Base-by-base conservation (phyloP, 2,797 vertebrate genomes). In the Spinibarbus caldwelli region DNA sequence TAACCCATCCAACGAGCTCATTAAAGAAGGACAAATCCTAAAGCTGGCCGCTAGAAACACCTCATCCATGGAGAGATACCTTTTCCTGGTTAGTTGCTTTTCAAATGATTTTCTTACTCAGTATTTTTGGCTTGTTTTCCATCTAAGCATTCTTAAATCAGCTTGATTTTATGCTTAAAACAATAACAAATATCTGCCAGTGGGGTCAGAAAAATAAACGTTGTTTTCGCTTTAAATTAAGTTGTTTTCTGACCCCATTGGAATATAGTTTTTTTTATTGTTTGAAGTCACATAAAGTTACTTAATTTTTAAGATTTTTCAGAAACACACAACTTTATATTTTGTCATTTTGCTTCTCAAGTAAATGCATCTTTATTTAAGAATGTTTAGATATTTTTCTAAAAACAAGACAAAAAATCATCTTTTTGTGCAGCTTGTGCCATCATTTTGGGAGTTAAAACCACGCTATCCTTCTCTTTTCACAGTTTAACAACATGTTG, bases 401-500 rank as follows among this genome's bases (percentile, higher is more conserved):
- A 31, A 64, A 62, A 29, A 5, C 26, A 29, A 5, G 26, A 11
- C 54, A n/a, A 38, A n/a, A n/a, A n/a, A n/a, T n/a, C n/a, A 38
- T 0, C 5, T 36, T 6, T 6, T 1, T 1, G 10, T 10, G 26
- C 36, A n/a, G 12, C 1, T 2, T 15, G n/a, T 6, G 2, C 14
- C 23, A 4, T 38, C 38, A 26, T n/a, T 15, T n/a, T 49, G 41
- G 19, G 17, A 57, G 47, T 45, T 54, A 0, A 38, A 76, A 54
- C 49, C 31, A 36, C 0, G 0, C 1, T 9, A 5, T 49, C 0
- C 6, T 85, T 72, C 86, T 59, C 71, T 89, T 9, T 31, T 34
- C 6, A 15, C 93, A 97, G 97, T 98, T 98, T 92, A 98, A 97
- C 95, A 97, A 97, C 93, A 96, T 97, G 90, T 90, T 98, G 91